A percentile compares a stretch with the other conserved stretches of the same genome.
Conservation (phyloP, 2,888 invertebrate genomes). For the Oscheius sp. region DNA sequence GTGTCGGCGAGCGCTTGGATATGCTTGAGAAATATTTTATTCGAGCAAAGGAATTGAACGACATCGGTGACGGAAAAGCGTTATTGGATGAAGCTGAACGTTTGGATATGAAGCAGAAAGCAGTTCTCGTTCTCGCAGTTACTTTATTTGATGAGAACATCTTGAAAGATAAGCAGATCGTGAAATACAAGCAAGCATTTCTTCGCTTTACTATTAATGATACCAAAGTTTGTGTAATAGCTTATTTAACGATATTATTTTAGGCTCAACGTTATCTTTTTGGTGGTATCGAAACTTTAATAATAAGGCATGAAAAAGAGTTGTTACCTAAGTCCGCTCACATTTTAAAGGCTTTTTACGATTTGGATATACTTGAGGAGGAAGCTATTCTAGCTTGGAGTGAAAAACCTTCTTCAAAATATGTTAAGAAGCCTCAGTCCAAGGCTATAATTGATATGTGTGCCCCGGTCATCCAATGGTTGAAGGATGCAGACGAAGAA, state of each 20-base stretch:
- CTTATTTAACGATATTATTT: neutral
- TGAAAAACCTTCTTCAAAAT: slow-evolving; percentile 87
- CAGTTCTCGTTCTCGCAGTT: slow-evolving; percentile 90
- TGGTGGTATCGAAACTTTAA: slow-evolving; percentile 88
- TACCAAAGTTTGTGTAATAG: slow-evolving; percentile 42
- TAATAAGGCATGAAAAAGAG: slow-evolving; percentile 74
- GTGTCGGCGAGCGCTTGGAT: slow-evolving; percentile 92
- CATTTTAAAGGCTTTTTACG: slow-evolving; percentile 90
- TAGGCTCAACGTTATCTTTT: slow-evolving; percentile 81
- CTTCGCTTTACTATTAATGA: slow-evolving; percentile 64
- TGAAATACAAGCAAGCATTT: slow-evolving; percentile 80
- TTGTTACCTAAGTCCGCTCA: slow-evolving; percentile 88
- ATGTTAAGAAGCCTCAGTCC: slow-evolving; percentile 86
- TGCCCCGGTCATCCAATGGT: slow-evolving; percentile 93
- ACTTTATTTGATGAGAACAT: slow-evolving; percentile 79
- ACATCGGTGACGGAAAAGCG: slow-evolving; percentile 38
- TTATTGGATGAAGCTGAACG: slow-evolving; percentile 83
- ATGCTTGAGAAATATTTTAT: slow-evolving; percentile 85
- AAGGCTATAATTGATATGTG: slow-evolving; percentile 91
- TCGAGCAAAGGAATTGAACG: slow-evolving; percentile 60
- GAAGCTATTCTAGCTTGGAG: slow-evolving; percentile 93
- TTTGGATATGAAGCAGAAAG: slow-evolving; percentile 90
- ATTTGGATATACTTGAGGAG: slow-evolving; percentile 92
- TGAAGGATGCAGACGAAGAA: slow-evolving; percentile 91
- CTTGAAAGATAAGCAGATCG: slow-evolving; percentile 73